These are phyloP conservation scores for Acrobasis consociella DNA, from an alignment of 2,888 invertebrate species.

Conservation along the genomic window DNA sequence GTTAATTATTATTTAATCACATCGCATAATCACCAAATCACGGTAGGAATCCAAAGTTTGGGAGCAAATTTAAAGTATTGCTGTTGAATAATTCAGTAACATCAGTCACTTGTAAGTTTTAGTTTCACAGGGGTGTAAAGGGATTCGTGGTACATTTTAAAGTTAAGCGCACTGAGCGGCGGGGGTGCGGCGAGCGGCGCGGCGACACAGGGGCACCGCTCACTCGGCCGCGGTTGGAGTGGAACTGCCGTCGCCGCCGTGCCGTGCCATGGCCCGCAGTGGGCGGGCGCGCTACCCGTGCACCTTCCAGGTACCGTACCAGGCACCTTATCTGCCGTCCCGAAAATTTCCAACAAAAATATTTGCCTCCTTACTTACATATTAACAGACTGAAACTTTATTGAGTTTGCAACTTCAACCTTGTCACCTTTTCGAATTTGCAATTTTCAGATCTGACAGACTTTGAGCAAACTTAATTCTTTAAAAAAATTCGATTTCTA, in stretches of 20 bases:
- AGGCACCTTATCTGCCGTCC: slow-evolving; percentile 39
- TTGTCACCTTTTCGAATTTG: slow-evolving; percentile 17
- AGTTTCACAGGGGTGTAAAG: slow-evolving; percentile 46
- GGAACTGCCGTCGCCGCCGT: slow-evolving; percentile 55
- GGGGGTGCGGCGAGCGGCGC: slow-evolving; percentile 33
- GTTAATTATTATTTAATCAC: slow-evolving; percentile 53
- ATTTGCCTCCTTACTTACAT: slow-evolving; percentile 27
- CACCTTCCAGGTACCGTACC: slow-evolving; percentile 49
- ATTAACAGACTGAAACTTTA: slow-evolving; percentile 23
- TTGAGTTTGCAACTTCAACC: slow-evolving; percentile 19
- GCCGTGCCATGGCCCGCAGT: slow-evolving; percentile 32
- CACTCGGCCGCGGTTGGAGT: slow-evolving; percentile 43
- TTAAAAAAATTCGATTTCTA: neutral
- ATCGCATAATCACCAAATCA: slow-evolving; percentile 66
- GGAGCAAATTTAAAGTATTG: slow-evolving; percentile 41
- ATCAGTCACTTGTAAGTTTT: slow-evolving; percentile 60
- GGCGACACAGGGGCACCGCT: slow-evolving; percentile 41
- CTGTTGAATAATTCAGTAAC: slow-evolving; percentile 41
- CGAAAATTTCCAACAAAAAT: slow-evolving; percentile 34
- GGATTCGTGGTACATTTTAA: slow-evolving; percentile 60
- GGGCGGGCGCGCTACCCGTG: slow-evolving; percentile 43
- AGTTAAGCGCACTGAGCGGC: slow-evolving; percentile 56
- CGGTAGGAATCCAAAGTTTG: slow-evolving; percentile 59
- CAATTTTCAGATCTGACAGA: slow-evolving; percentile 6
- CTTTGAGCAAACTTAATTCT: slow-evolving; percentile 2